Conservation (phyloP, 2,113 vertebrate species). For the Lophura nycthemera region DNA sequence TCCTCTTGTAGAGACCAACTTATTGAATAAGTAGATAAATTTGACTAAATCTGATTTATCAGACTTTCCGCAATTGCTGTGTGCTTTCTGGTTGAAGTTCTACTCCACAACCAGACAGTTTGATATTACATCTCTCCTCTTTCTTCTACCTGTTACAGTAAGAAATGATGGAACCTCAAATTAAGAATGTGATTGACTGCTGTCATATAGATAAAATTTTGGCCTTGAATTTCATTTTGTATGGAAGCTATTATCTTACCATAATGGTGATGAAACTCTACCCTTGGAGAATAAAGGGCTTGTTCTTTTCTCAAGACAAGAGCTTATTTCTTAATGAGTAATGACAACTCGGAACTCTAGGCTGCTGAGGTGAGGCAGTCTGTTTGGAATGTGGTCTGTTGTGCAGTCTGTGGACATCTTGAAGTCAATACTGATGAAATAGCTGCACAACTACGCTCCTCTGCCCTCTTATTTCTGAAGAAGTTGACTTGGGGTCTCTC, state of each 20-base stretch:
- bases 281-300: neutral
- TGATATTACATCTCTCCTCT: neutral
- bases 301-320: neutral
- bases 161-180: neutral
- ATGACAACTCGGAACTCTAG: neutral
- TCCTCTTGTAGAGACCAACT: neutral
- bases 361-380: neutral
- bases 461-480: neutral
- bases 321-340: neutral
- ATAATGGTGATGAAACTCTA: neutral
- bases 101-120: neutral
- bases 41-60: neutral
- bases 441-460: rapidly evolving
- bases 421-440: neutral
- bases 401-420: neutral
- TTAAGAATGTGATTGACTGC: neutral
- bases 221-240: neutral
- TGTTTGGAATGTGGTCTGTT: neutral
- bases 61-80: neutral
- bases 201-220: neutral
- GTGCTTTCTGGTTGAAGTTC: neutral
- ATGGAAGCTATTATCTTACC: neutral
- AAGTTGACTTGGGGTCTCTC: neutral
- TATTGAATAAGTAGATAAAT: neutral
- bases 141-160: neutral